A percentile compares a stretch with the other conserved stretches of the same genome.
Conservation (phyloP, 2,113 vertebrate species). For the Periophthalmodon schlosseri region DNA sequence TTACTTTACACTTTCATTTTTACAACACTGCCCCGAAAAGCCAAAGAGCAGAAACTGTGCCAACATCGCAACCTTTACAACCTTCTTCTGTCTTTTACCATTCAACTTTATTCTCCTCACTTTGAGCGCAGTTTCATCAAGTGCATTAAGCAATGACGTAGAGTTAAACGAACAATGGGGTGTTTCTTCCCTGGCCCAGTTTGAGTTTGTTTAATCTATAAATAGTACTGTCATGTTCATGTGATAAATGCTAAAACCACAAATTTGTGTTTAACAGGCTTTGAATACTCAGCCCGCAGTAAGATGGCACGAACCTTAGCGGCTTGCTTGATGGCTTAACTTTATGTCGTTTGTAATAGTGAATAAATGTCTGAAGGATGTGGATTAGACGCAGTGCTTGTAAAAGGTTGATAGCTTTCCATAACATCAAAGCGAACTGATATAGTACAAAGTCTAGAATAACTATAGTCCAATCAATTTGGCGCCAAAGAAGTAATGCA, state of each 20-base stretch:
- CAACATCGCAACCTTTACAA: not conserved
- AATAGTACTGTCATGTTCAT: not conserved
- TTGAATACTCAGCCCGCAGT: not conserved
- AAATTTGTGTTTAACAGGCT: not conserved
- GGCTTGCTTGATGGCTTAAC: not conserved
- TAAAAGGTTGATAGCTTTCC: not conserved
- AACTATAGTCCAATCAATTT: not conserved
- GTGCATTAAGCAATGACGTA: not conserved
- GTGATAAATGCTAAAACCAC: slow-evolving; percentile 3
- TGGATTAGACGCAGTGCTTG: not conserved
- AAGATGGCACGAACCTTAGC: not conserved
- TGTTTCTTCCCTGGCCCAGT: not conserved
- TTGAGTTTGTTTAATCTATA: not conserved
- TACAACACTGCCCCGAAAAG: slow-evolving; percentile 26
- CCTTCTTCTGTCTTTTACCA: not conserved
- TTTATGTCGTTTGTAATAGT: not conserved
- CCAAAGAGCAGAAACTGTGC: slow-evolving; percentile 4
- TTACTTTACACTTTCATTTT: slow-evolving; percentile 65
- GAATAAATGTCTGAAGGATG: not conserved
- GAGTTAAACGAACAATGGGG: not conserved
- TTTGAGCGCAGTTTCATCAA: not conserved
- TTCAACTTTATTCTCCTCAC: not conserved
- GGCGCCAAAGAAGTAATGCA: not conserved
- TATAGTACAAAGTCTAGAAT: not conserved
- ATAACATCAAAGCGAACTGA: not conserved